A percentile compares a stretch with the other conserved stretches of the same genome.
These are phyloP conservation scores for Drosophila prolongata DNA, from an alignment of 2,888 invertebrate species.

Conservation along the genomic window DNA sequence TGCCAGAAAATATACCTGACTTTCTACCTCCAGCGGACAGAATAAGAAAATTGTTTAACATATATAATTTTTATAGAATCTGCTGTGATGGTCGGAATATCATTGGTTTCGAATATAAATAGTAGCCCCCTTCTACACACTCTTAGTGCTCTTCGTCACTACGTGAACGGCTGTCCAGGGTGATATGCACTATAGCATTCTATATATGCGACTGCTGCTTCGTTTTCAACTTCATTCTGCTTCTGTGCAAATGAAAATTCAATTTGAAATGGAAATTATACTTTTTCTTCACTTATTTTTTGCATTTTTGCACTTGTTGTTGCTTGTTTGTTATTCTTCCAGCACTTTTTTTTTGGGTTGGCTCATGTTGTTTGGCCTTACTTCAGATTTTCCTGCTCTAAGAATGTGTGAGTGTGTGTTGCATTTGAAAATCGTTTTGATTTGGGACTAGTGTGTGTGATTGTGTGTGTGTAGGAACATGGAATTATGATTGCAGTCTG, in stretches of 20 bases:
- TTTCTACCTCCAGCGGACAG: too few relatives aligned
- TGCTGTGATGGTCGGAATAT: too few relatives aligned
- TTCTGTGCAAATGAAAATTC: constrained; percentile 60
- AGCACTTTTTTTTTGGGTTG: background rate
- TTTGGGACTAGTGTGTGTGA: background rate
- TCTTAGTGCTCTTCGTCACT: too few relatives aligned
- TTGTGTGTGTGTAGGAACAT: constrained; percentile 20
- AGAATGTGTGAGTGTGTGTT: constrained; percentile 10
- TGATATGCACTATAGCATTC: too few relatives aligned
- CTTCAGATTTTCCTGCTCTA: constrained; percentile 21
- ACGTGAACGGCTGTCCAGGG: too few relatives aligned
- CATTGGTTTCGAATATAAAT: background rate
- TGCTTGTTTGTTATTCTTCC: constrained; percentile 23
- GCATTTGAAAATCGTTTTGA: constrained; percentile 46
- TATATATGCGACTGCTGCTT: background rate
- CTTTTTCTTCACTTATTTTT: constrained; percentile 46
- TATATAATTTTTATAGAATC: too few relatives aligned
- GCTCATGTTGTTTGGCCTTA: constrained; percentile 13
- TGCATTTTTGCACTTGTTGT: constrained; percentile 32
- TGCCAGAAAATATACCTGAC: too few relatives aligned
- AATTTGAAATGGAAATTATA: constrained; percentile 62
- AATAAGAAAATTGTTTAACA: too few relatives aligned
- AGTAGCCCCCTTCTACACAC: too few relatives aligned
- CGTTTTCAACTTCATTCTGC: constrained; percentile 12
- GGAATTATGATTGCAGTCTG: constrained; percentile 55